Conservation (phyloP, 2,888 invertebrate species). For the Ophioninae sp. region DNA sequence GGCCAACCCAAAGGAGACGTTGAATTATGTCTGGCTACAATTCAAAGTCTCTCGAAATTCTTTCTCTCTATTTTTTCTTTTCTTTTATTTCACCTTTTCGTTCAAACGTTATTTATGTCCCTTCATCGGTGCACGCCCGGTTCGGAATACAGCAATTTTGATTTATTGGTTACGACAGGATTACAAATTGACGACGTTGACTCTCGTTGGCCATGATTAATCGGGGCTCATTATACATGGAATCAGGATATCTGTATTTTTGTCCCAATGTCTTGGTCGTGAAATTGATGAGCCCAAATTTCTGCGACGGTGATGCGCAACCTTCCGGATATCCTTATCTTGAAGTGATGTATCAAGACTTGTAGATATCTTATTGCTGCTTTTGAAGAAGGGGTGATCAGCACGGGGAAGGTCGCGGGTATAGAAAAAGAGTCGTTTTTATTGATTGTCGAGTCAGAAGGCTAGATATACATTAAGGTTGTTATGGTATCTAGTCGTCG, state of each 20-base stretch:
- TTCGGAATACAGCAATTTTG: slow-evolving; percentile 30
- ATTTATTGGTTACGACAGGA: slow-evolving; percentile 38
- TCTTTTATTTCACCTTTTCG: slow-evolving; percentile 25
- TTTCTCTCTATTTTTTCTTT: slow-evolving; percentile 4
- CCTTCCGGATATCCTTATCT: slow-evolving; percentile 20
- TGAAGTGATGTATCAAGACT: slow-evolving; percentile 35
- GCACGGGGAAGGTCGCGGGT: slow-evolving; percentile 67
- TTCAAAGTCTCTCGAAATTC: slow-evolving; percentile 17
- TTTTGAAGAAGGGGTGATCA: slow-evolving; percentile 63
- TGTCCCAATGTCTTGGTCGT: slow-evolving; percentile 18
- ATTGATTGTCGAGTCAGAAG: slow-evolving; percentile 67
- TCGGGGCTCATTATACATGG: slow-evolving; percentile 4
- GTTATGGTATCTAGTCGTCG: no score
- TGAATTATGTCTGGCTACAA: slow-evolving; percentile 73
- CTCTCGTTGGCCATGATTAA: slow-evolving; percentile 41
- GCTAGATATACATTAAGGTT: no score
- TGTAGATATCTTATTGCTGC: slow-evolving; percentile 17
- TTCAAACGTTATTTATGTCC: slow-evolving; percentile 22
- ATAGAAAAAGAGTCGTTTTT: slow-evolving; percentile 75
- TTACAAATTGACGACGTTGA: slow-evolving; percentile 39
- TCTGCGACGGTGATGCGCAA: slow-evolving; percentile 6
- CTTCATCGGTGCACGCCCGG: not conserved
- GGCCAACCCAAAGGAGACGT: slow-evolving; percentile 68
- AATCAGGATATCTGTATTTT: slow-evolving; percentile 1
- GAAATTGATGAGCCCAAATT: slow-evolving; percentile 52